Percentiles rank a stretch among this genome's conserved stretches.
phyloP scores from a whole-genome alignment of 2,113 vertebrate genomes.

The Struthio camelus region DNA sequence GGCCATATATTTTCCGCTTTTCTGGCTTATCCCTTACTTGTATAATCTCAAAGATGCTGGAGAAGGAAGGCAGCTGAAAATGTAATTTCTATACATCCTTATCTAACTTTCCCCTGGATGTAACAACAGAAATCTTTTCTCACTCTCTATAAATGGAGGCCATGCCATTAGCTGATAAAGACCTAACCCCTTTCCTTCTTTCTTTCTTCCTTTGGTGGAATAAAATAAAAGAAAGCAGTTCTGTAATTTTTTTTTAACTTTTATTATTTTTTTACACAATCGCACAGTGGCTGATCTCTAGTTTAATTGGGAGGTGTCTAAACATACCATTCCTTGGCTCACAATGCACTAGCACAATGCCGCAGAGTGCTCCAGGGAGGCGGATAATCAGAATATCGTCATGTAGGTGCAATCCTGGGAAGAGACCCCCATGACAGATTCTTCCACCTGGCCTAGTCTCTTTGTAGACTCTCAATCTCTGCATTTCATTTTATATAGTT shows the following conservation, averaged over 20 bases:
- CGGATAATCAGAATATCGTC: background rate
- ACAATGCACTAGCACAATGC: background rate
- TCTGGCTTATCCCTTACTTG: background rate
- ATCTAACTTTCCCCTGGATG: background rate
- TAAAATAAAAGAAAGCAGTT: conserved; percentile 15
- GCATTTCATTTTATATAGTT: background rate
- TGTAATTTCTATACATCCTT: background rate
- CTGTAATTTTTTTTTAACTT: background rate
- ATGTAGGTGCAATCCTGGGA: background rate
- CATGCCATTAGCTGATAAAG: background rate
- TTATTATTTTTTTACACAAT: conserved; percentile 15
- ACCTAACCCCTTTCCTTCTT: background rate
- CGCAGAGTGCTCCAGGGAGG: background rate
- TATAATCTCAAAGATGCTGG: background rate
- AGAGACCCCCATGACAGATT: background rate
- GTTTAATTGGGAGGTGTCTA: background rate
- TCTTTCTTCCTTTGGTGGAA: background rate
- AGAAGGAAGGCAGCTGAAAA: background rate
- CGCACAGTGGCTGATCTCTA: conserved; percentile 18
- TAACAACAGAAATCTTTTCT: background rate
- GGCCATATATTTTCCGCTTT: background rate
- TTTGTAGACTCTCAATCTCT: background rate
- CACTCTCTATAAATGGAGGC: background rate
- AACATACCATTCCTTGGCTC: background rate
- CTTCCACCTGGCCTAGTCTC: background rate